phyloP scores from a whole-genome alignment of 2,797 vertebrate species.

The Thamnophis elegans region DNA sequence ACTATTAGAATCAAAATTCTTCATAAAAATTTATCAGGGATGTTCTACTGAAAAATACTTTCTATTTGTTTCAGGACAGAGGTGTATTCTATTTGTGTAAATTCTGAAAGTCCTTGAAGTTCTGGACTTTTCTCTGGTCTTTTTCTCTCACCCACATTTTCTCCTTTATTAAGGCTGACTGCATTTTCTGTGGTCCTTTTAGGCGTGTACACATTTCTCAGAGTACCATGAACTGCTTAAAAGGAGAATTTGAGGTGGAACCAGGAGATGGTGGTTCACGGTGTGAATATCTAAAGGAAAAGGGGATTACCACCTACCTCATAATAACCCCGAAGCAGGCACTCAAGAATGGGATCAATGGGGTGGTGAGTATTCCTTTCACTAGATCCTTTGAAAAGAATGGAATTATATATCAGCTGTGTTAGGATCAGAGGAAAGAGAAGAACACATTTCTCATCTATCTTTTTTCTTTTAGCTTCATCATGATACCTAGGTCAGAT shows the following conservation, averaged over 20 bases:
- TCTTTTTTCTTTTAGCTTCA: not conserved
- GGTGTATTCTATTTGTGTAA: not conserved
- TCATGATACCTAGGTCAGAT: too few species aligned
- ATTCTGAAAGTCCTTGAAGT: not conserved
- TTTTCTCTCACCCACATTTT: not conserved
- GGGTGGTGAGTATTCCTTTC: conserved; percentile 74
- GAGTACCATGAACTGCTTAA: conserved; percentile 87
- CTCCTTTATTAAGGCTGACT: not conserved
- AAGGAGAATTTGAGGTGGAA: conserved; percentile 90
- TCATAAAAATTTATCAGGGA: not conserved
- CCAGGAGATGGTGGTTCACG: conserved; percentile 83
- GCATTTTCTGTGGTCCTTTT: conserved; percentile 2
- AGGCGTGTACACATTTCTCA: conserved; percentile 95
- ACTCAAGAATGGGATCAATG: conserved; percentile 71
- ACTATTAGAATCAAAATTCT: not conserved
- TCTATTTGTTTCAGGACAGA: not conserved
- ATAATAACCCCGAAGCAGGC: conserved; percentile 75
- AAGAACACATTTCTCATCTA: not conserved
- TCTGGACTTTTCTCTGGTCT: too few species aligned
- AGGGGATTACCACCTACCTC: conserved; percentile 90
- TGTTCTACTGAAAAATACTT: not conserved
- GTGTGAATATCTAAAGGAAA: conserved; percentile 91
- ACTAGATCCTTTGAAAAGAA: not conserved
- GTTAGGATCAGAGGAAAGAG: not conserved
- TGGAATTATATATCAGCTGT: not conserved